Evolutionary conservation across 1,140 invertebrate species (phyloP), one percentile per base, ranked within the genome.

Genomic region (Nasonia longicornis): DNA sequence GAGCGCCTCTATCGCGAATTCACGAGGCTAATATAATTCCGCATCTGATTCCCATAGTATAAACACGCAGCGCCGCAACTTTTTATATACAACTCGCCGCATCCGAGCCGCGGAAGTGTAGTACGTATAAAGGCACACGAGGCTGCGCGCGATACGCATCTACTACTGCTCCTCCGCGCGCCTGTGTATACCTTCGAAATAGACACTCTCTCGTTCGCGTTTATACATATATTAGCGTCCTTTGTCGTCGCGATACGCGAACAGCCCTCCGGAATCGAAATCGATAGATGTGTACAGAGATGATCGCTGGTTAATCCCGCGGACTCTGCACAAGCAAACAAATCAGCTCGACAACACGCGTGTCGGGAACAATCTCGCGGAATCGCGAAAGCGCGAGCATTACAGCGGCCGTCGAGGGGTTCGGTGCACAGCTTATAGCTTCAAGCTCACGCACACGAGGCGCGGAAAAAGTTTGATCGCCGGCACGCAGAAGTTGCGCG

Each of bases 381-480:
- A 64, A 26, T 45, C 14, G 16, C 70, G 70, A 31, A 26, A 66
- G 63, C 63, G 63, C 63, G 63, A 22, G 63, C 63, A 22, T 22
- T 66, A 66, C 4, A 14, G 63, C 6, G 26, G 26, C 20, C 22
- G 63, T 64, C 63, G 63, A 64, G 63, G n/a, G n/a, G 63, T 26
- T 7, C 20, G 8, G 26, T 11, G 26, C 6, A 31, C 31, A 12
- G 66, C 20, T 64, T 66, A 66, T 66, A 66, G 14, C 16, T 26
- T 26, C 26, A 66, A 22, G n/a, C 26, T 22, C 10, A 69, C 67
- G 29, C 29, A 69, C 29, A 48, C 45, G 64, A 67, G n/a, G 3
- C 70, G 12, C 31, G 76, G 66, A 77, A 77, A 77, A 77, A 77
- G 76, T 77, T 77, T 77, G 76, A 67, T 77, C 76, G 45, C 45